These are phyloP conservation scores for Drosophila algonquin DNA, from an alignment of 2,888 invertebrate species.

Conservation along the genomic window DNA sequence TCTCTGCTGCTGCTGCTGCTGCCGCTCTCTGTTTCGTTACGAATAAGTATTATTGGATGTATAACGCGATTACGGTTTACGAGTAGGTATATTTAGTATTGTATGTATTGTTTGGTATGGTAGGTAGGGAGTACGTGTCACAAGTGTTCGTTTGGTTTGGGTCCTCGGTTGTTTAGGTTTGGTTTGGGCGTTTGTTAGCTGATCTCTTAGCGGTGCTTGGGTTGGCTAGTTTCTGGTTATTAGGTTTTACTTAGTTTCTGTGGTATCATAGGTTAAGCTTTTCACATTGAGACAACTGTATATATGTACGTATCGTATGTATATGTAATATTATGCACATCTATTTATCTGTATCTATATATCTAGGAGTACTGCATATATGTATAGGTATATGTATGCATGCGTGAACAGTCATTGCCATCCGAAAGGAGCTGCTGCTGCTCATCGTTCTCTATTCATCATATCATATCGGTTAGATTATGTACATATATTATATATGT, in stretches of 20 bases:
- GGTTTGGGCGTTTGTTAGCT: conserved; percentile 6
- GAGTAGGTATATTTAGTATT: conserved; percentile 1
- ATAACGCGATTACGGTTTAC: not conserved
- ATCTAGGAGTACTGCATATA: conserved; percentile 25
- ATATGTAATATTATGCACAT: conserved; percentile 21
- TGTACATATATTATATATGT: conserved; percentile 45
- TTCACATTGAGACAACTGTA: conserved; percentile 38
- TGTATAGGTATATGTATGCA: conserved; percentile 39
- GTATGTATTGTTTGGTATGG: not conserved
- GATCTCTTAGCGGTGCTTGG: conserved; percentile 11
- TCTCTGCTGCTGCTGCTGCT: not conserved
- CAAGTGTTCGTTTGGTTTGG: conserved; percentile 20
- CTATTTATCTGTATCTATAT: conserved; percentile 24
- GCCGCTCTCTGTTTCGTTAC: conserved; percentile 19
- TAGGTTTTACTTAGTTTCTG: not conserved
- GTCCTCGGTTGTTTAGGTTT: conserved; percentile 34
- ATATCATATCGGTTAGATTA: conserved; percentile 37
- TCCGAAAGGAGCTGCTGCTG: conserved; percentile 18
- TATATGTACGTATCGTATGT: conserved; percentile 8
- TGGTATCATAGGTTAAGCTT: no score
- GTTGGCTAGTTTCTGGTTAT: conserved; percentile 17
- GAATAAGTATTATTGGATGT: conserved; percentile 15
- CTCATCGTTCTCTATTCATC: conserved; percentile 36
- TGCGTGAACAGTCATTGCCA: conserved; percentile 20
- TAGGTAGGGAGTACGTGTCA: conserved; percentile 10